These are phyloP conservation scores for Chaenodraco wilsoni DNA, from an alignment of 2,797 vertebrate species.

Conservation along the genomic window DNA sequence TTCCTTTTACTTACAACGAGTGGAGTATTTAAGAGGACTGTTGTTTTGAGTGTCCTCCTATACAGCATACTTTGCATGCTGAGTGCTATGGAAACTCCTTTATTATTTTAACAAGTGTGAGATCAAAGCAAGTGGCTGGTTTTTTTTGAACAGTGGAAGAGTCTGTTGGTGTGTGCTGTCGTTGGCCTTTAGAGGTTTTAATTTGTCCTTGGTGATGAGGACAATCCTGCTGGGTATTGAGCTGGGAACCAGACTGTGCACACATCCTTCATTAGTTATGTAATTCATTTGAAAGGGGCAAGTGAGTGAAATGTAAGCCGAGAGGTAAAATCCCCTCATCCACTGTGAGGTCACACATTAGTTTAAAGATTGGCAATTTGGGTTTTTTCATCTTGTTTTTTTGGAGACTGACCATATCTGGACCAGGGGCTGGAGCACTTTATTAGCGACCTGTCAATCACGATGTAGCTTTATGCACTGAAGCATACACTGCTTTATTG, in stretches of 20 bases:
- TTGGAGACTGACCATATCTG: too few species aligned
- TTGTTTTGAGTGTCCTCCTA: not conserved
- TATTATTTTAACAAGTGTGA: not conserved
- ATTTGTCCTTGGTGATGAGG: conserved; percentile 43
- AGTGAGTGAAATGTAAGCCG: not conserved
- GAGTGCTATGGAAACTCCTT: not conserved
- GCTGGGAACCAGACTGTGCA: conserved; percentile 9
- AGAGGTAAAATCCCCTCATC: not conserved
- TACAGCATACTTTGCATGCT: not conserved
- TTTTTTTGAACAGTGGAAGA: not conserved
- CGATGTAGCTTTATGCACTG: too few species aligned
- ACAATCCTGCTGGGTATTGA: conserved; percentile 25
- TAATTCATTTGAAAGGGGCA: conserved; percentile 27
- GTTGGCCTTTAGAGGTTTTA: conserved; percentile 32
- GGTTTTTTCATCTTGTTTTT: too few species aligned
- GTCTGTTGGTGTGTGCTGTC: conserved; percentile 16
- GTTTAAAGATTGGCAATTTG: too few species aligned
- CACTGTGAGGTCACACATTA: too few species aligned
- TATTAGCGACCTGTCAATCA: too few species aligned
- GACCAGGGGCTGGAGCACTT: too few species aligned
- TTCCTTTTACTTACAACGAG: not conserved
- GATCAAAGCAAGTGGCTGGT: conserved; percentile 8
- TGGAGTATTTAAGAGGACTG: not conserved
- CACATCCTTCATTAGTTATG: conserved; percentile 40
- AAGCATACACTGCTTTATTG: too few species aligned